Percentiles rank a stretch among this genome's conserved stretches.
phyloP scores from a whole-genome alignment of 1,140 invertebrate genomes.

The Drosophila carrolli region DNA sequence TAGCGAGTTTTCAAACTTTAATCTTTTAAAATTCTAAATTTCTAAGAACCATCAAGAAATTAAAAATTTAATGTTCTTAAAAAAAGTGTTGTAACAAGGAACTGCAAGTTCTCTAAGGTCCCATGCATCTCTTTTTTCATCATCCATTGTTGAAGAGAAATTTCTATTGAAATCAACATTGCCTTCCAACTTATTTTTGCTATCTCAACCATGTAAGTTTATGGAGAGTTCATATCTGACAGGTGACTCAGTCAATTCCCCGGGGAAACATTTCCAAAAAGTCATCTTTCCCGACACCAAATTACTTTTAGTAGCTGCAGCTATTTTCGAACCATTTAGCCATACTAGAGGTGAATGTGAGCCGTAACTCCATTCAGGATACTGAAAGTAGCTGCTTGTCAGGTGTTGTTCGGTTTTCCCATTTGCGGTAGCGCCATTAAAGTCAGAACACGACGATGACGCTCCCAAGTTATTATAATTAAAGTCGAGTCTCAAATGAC shows the following conservation, averaged over 20 bases:
- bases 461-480: conserved; percentile 44
- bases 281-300: conserved; percentile 23
- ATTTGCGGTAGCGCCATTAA: conserved; percentile 49
- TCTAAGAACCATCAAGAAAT: no score
- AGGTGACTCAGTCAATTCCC: conserved; percentile 35
- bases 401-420: conserved; percentile 25
- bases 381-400: conserved; percentile 24
- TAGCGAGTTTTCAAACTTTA: no score
- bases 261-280: conserved; percentile 13
- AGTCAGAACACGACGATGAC: conserved; percentile 32
- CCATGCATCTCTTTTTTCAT: not conserved
- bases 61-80: no score
- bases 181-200: not conserved
- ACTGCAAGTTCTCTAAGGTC: not conserved
- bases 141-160: not conserved
- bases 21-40: no score
- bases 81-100: not conserved
- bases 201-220: not conserved
- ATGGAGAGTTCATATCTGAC: conserved; percentile 5
- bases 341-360: conserved; percentile 20
- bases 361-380: conserved; percentile 22
- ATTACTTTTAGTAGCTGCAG: conserved; percentile 43
- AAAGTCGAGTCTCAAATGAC: conserved; percentile 31
- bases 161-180: not conserved
- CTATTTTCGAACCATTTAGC: conserved; percentile 38